Base-by-base conservation (phyloP, 2,888 invertebrate genomes). In the Altica lythri region DNA sequence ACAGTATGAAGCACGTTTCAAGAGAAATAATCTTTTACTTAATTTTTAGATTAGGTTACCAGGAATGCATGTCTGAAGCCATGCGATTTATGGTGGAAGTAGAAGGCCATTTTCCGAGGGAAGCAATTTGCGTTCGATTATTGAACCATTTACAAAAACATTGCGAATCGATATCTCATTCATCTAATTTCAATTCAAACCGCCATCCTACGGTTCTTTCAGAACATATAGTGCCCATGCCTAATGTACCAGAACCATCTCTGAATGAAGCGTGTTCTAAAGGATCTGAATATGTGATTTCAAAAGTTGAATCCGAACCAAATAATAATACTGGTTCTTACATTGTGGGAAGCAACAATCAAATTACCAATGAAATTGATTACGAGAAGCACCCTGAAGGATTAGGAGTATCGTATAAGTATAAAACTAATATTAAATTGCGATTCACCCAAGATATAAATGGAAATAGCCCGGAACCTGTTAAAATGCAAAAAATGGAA, bases 381-480 rank as follows among this genome's bases (percentile, higher is more conserved):
- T 78, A 57, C 73, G 77, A 65, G 37, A 64, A 66, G 48, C 62
- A 65, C 45, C 43, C 56, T 0, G 62, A 67, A 35, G 61, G 45
- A 16, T 66, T 63, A 42, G 66, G 66, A 6, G 68, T 76, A n/a
- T 84, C 84, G 1, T 95, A 95, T 79, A 95, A 95, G 78, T 95
- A 94, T 79, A 96, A 96, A 78, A 95, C 91, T 68, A 91, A 89
- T 71, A 95, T 96, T 63, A 93, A 95, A 70, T 87, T 94, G 72
- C 81, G 95, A 54, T 95, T 95, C 58, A 75, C 68, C 30, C 76
- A 77, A 52, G 77, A 77, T 59, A 60, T 74, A 64, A 79, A 78
- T 38, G 79, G 72, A 1, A 73, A 72, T 35, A 55, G 62, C n/a
- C 63, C 58, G 1, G 68, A 69, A 22, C 63, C 62, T 27, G 49